phyloP scores from a whole-genome alignment of 2,797 vertebrate genomes.

The Myotis myotis region DNA sequence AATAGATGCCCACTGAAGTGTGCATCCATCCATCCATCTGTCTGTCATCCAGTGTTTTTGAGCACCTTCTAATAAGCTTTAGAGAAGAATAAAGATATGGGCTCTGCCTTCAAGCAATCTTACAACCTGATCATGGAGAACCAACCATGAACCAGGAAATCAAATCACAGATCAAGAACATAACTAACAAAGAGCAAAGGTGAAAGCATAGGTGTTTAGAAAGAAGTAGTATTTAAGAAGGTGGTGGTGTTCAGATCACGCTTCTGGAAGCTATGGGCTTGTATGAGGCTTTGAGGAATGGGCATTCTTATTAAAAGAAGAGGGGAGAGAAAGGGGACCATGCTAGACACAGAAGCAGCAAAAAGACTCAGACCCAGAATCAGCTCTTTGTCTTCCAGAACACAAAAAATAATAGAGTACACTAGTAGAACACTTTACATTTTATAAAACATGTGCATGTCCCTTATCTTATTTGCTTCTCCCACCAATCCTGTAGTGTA shows the following conservation, averaged over 20 bases:
- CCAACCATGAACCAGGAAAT: neutral
- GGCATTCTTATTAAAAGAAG: neutral
- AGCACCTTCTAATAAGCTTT: neutral
- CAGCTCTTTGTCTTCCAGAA: neutral
- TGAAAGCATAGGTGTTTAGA: neutral
- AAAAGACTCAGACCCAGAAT: neutral
- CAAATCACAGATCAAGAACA: neutral
- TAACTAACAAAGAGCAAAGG: neutral
- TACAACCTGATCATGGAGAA: neutral
- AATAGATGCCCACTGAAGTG: neutral
- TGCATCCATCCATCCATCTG: neutral
- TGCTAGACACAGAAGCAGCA: neutral
- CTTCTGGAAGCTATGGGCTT: neutral
- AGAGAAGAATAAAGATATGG: neutral
- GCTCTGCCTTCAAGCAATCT: neutral
- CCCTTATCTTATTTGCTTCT: conserved; percentile 2
- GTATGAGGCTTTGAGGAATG: neutral
- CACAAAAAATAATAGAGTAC: neutral
- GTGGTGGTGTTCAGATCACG: neutral
- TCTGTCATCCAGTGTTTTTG: neutral
- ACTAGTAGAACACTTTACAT: neutral
- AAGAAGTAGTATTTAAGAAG: neutral
- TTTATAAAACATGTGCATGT: neutral
- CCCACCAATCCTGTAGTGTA: neutral
- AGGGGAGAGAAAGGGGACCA: neutral